phyloP scores from a whole-genome alignment of 35 echinoderm and acorn worm species.

The Eucidaris tribuloides region DNA sequence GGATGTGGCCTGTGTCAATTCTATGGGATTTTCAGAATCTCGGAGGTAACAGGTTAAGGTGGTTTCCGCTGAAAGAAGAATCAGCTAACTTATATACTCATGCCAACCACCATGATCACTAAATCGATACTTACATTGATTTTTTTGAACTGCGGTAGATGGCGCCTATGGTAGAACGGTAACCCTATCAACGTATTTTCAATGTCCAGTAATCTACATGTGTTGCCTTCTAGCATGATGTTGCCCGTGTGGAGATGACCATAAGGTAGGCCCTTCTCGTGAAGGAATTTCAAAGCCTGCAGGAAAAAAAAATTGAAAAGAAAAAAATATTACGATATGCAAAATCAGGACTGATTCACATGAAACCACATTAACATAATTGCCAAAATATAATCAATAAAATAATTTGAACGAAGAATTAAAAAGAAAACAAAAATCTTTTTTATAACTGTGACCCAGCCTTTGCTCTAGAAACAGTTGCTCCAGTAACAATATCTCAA shows the following conservation, averaged over 20 bases:
- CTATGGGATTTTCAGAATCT: too few relatives aligned
- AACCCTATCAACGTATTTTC: slow-evolving; percentile 92
- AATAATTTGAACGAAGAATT: too few relatives aligned
- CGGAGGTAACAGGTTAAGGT: too few relatives aligned
- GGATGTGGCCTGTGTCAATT: too few relatives aligned
- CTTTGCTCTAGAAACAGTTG: too few relatives aligned
- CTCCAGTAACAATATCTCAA: too few relatives aligned
- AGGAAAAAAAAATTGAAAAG: background rate
- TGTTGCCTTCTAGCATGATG: slow-evolving; percentile 87
- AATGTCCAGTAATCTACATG: slow-evolving; percentile 80
- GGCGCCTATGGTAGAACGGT: slow-evolving; percentile 80
- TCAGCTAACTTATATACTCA: background rate
- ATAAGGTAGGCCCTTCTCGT: slow-evolving; percentile 91
- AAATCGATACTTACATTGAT: slow-evolving; percentile 73
- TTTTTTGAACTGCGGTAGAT: slow-evolving; percentile 85
- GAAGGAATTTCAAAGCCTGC: slow-evolving; percentile 87
- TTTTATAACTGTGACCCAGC: too few relatives aligned
- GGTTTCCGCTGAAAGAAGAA: background rate
- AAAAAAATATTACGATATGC: too few relatives aligned
- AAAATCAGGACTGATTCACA: too few relatives aligned
- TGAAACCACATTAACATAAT: too few relatives aligned
- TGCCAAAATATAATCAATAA: too few relatives aligned
- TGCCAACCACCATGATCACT: background rate
- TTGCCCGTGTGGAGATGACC: slow-evolving; percentile 92
- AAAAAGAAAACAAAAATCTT: too few relatives aligned